A percentile compares a stretch with the other conserved stretches of the same genome.
These are phyloP conservation scores for Frankliniella fusca DNA, from an alignment of 2,888 invertebrate genomes.

Conservation along the genomic window DNA sequence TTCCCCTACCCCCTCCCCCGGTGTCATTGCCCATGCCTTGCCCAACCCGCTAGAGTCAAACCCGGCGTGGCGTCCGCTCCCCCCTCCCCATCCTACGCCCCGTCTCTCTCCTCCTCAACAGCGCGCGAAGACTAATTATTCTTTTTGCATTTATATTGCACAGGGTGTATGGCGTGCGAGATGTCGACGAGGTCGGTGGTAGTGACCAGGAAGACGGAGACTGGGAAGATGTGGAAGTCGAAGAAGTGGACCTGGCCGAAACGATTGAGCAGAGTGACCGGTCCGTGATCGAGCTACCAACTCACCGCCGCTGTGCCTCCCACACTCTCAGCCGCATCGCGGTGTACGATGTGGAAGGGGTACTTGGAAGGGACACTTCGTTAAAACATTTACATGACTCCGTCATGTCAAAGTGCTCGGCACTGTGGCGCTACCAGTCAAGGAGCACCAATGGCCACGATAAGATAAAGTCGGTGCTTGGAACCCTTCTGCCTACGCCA, in stretches of 20 bases:
- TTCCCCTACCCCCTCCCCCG: too few species aligned
- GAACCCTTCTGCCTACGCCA: not conserved
- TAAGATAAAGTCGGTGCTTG: not conserved
- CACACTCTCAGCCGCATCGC: not conserved
- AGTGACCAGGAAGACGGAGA: not conserved
- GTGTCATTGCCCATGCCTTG: too few species aligned
- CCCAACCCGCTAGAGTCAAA: too few species aligned
- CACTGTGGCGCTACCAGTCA: not conserved
- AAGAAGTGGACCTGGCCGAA: not conserved
- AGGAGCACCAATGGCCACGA: not conserved
- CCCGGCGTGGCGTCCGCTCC: too few species aligned
- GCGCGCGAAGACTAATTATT: too few species aligned
- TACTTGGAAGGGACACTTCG: not conserved
- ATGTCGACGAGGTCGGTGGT: too few species aligned
- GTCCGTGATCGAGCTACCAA: not conserved
- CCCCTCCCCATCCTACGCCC: too few species aligned
- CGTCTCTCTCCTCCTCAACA: too few species aligned
- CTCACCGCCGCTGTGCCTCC: not conserved
- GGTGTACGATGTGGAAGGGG: not conserved
- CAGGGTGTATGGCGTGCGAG: too few species aligned
- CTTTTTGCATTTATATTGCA: too few species aligned
- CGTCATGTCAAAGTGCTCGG: not conserved
- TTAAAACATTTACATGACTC: not conserved
- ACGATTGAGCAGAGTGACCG: not conserved
- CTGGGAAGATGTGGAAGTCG: not conserved